Evolutionary conservation across 2,113 vertebrate genomes (phyloP).

Genomic region (Cochlearius cochlearius): DNA sequence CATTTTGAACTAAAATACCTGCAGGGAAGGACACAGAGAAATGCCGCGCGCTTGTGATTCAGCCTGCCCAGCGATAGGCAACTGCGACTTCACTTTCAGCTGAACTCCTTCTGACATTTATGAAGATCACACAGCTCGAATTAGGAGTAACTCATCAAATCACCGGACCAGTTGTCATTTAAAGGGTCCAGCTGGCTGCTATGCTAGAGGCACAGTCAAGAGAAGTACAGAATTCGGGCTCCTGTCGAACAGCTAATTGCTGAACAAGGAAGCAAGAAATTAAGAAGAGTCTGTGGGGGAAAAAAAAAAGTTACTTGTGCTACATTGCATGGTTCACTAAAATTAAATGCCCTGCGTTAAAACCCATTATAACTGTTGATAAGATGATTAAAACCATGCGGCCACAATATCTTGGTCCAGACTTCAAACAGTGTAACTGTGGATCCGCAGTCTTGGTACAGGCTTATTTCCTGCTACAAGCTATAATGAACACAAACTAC

Average conservation of each 20-base stretch:
- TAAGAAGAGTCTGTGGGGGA: not conserved
- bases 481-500: not conserved
- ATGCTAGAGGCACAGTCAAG: not conserved
- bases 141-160: not conserved
- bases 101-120: not conserved
- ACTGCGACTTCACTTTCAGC: not conserved
- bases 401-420: not conserved
- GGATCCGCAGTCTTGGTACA: not conserved
- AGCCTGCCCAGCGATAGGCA: not conserved
- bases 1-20: not conserved
- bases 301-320: not conserved
- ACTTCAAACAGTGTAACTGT: not conserved
- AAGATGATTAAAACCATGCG: not conserved
- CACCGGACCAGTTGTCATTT: not conserved
- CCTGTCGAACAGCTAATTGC: not conserved
- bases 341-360: not conserved
- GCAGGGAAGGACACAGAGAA: not conserved
- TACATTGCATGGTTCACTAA: not conserved
- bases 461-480: not conserved
- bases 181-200: not conserved
- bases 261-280: not conserved
- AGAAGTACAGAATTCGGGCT: not conserved
- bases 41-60: not conserved
- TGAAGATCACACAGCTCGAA: not conserved
- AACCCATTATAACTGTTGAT: not conserved